Percentiles rank a stretch among this genome's conserved stretches.
These are phyloP conservation scores for Pantherophis vulpinus DNA, from an alignment of 2,797 vertebrate genomes.

Conservation along the genomic window DNA sequence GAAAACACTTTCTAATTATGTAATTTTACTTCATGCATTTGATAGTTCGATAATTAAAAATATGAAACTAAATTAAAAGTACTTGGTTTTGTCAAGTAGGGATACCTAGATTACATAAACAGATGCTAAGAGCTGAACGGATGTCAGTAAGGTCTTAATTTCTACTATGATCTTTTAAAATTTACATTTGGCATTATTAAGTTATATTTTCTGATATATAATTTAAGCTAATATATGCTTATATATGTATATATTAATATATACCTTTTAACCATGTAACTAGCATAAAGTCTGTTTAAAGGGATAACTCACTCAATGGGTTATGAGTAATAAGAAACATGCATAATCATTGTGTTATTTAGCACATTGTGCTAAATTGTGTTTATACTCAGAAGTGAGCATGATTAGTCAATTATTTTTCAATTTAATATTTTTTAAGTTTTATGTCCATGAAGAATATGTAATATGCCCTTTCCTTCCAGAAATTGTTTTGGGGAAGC, in stretches of 20 bases:
- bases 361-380: neutral
- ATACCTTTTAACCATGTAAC: neutral
- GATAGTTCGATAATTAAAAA: neutral
- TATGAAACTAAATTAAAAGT: neutral
- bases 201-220: slow-evolving; percentile 1
- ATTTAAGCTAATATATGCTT: neutral
- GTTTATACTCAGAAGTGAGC: neutral
- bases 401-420: neutral
- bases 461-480: neutral
- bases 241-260: neutral
- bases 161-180: slow-evolving; percentile 18
- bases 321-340: neutral
- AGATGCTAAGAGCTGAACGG: neutral
- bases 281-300: neutral
- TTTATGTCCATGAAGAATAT: neutral
- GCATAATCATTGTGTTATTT: neutral
- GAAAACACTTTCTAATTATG: neutral
- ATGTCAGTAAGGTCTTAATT: slow-evolving; percentile 8
- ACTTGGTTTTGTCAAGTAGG: neutral
- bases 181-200: slow-evolving; percentile 40
- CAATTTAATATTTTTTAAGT: neutral
- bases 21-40: neutral
- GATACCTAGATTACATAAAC: neutral
- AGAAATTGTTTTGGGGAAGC: neutral
- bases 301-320: neutral